phyloP scores from a whole-genome alignment of 2,113 vertebrate genomes.

The Lagenorhynchus albirostris region DNA sequence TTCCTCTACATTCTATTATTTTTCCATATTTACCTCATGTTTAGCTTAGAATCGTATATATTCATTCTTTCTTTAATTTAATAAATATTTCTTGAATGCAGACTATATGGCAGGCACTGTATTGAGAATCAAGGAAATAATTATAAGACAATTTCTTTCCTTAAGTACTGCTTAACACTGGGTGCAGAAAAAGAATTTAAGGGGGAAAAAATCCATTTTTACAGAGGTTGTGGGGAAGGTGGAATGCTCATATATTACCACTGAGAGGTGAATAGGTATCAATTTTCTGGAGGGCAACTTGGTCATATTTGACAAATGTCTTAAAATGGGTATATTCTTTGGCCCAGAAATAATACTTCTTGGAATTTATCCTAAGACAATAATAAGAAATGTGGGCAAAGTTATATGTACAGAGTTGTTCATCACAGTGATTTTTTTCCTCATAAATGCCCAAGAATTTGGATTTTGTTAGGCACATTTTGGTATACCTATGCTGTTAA shows the following conservation, averaged over 20 bases:
- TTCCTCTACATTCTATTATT: neutral
- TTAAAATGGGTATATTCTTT: neutral
- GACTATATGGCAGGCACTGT: neutral
- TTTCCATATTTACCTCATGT: neutral
- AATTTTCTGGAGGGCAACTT: neutral
- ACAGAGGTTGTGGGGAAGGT: neutral
- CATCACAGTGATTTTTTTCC: neutral
- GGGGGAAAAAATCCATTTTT: neutral
- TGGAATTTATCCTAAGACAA: slow-evolving; percentile 23
- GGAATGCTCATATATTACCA: neutral
- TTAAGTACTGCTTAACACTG: neutral
- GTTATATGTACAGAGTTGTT: neutral
- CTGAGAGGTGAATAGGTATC: neutral
- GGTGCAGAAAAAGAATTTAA: neutral
- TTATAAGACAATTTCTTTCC: neutral
- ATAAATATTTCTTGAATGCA: neutral
- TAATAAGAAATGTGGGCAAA: neutral
- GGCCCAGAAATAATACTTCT: neutral
- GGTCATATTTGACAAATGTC: neutral
- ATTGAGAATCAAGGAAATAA: neutral
- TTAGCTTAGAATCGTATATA: neutral
- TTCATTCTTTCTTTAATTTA: slow-evolving; percentile 23
- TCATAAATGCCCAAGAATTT: neutral
- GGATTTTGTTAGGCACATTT: neutral
- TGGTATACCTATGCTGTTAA: neutral